phyloP scores from a whole-genome alignment of 92 coral and sea anemone species.

The Epizoanthus illoricatus region DNA sequence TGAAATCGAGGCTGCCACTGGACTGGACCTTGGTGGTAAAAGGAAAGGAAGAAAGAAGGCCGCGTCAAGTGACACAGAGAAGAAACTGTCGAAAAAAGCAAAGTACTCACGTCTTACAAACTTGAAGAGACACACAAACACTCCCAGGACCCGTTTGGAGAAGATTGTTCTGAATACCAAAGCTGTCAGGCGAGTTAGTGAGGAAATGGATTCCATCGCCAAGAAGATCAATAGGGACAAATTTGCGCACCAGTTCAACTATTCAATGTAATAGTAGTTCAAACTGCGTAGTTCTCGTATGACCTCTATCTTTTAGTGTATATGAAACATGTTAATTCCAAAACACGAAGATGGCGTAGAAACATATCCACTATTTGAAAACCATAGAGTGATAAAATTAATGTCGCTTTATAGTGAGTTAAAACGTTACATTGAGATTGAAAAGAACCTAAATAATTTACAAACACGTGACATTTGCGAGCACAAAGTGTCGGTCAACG shows the following conservation, averaged over 20 bases:
- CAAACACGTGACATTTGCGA: too few species aligned
- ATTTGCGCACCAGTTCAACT: constrained; percentile 93
- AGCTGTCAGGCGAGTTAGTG: constrained; percentile 75
- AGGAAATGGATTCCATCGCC: constrained; percentile 76
- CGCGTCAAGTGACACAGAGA: constrained; percentile 26
- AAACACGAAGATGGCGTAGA: too few species aligned
- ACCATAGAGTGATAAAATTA: too few species aligned
- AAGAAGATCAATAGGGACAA: constrained; percentile 67
- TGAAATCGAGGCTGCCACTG: constrained; percentile 95
- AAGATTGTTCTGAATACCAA: constrained; percentile 69
- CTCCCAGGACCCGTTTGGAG: constrained; percentile 82
- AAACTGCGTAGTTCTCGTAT: background rate
- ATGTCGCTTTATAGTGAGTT: too few species aligned
- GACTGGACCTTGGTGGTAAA: constrained; percentile 73
- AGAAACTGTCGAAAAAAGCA: constrained; percentile 57
- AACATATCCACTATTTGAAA: too few species aligned
- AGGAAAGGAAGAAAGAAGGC: constrained; percentile 49
- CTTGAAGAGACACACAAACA: constrained; percentile 64
- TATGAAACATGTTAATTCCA: background rate
- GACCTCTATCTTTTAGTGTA: background rate
- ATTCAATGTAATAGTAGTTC: constrained; percentile 61
- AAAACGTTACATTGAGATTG: too few species aligned
- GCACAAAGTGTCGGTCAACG: too few species aligned
- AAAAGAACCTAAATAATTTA: too few species aligned
- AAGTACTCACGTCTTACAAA: constrained; percentile 87